Conservation (phyloP, 2,888 invertebrate genomes). For the Nemapogon koenigi region DNA sequence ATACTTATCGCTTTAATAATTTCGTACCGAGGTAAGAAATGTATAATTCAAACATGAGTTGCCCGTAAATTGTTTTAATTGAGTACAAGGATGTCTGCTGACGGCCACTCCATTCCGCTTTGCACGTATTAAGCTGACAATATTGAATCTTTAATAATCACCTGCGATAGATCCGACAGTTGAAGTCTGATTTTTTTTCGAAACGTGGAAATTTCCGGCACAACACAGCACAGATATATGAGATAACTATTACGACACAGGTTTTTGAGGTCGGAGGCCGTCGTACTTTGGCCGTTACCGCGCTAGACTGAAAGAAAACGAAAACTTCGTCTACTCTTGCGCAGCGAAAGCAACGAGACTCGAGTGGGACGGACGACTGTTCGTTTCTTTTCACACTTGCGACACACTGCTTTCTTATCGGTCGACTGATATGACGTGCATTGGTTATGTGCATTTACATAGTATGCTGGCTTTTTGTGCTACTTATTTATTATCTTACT, state of each 20-base stretch:
- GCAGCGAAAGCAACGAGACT: too few species aligned
- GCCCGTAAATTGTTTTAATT: conserved; percentile 51
- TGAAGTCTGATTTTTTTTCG: neutral
- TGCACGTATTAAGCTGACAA: conserved; percentile 9
- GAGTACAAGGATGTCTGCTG: conserved; percentile 53
- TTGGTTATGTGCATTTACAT: too few species aligned
- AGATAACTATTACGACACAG: neutral
- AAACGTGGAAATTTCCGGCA: neutral
- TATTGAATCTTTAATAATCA: conserved; percentile 29
- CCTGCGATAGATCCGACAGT: conserved; percentile 20
- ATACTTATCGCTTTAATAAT: conserved; percentile 15
- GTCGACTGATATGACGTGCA: conserved; percentile 24
- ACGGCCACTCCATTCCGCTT: conserved; percentile 19
- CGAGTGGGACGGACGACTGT: conserved; percentile 46
- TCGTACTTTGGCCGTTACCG: conserved; percentile 34
- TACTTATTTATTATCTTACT: too few species aligned
- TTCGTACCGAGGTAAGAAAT: conserved; percentile 25
- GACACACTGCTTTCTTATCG: conserved; percentile 43
- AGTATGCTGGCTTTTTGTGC: too few species aligned
- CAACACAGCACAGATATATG: too few species aligned
- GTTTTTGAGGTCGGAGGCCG: neutral
- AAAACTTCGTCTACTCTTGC: conserved; percentile 31
- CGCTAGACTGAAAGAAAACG: conserved; percentile 36
- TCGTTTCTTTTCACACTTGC: conserved; percentile 46
- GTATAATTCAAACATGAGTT: conserved; percentile 43